Conservation (phyloP, 2,113 vertebrate species). For the Petrocephalus zakoni region DNA sequence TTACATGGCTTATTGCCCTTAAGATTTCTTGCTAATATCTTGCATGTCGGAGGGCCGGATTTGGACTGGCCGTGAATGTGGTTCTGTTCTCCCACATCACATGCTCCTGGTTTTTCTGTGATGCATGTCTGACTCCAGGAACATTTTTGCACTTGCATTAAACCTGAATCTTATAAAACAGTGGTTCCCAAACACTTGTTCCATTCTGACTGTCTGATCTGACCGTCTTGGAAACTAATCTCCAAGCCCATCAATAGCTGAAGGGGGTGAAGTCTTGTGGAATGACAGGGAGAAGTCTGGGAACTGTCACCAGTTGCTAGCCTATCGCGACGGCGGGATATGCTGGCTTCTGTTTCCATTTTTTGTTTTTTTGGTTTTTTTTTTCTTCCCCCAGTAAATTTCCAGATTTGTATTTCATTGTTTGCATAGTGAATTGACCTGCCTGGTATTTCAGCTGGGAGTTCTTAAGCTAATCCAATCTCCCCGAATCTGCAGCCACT, state of each 20-base stretch:
- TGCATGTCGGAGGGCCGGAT: not conserved
- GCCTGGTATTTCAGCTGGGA: not conserved
- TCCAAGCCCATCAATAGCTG: not conserved
- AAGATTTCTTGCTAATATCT: not conserved
- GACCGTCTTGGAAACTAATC: too few relatives aligned
- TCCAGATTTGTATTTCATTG: not conserved
- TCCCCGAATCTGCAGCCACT: not conserved
- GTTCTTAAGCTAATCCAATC: not conserved
- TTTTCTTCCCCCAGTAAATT: not conserved
- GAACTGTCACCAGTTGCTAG: not conserved
- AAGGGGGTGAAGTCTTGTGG: not conserved
- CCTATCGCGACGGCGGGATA: not conserved
- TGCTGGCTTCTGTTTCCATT: not conserved
- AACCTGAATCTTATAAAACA: not conserved
- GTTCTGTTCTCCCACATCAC: not conserved
- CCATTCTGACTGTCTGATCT: too few relatives aligned
- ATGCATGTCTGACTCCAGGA: not conserved
- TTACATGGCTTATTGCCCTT: not conserved
- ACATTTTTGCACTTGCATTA: not conserved
- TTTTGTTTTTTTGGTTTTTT: not conserved
- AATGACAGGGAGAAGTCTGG: not conserved
- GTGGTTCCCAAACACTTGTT: not conserved
- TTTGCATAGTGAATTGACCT: not conserved
- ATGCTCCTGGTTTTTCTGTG: not conserved
- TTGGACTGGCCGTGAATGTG: not conserved